Base-by-base conservation (phyloP, 2,797 vertebrate species). In the Capromys pilorides region DNA sequence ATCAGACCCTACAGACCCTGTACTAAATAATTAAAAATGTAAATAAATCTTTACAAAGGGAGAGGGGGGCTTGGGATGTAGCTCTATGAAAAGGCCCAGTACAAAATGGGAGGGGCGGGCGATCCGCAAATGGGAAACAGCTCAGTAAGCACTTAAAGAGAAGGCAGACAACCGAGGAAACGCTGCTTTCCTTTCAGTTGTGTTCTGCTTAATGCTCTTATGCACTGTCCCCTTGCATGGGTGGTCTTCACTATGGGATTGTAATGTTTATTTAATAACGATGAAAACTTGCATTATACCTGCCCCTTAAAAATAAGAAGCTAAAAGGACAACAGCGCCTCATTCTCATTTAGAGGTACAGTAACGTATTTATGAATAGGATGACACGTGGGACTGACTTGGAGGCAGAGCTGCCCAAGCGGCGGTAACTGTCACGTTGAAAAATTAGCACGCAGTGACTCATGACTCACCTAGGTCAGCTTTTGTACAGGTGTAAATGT, bases 301-400 rank as follows among this genome's bases (percentile, higher is more conserved):
- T 67, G 66, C n/a, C 75, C 36, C 61, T 95, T 88, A 77, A 90
- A 81, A 83, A 64, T 64, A 77, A 6, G 54, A 77, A 6, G 54
- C 33, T 7, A 71, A 85, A 88, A 91, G 33, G n/a, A 84, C 59
- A 39, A 62, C 73, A 85, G 41, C 0, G 26, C 31, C 51, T 81
- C 22, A 19, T 77, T 93, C n/a, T 39, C 26, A 24, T 28, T 82
- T 86, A 89, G 14, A 51, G 2, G 87, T 49, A 82, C 8, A 85
- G 36, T 92, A 45, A 96, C 86, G 92, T 89, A 88, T 64, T 79
- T 90, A 69, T 66, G 57, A 88, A 59, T 83, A 84, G 88, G 91
- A 90, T 57, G 64, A 61, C 16, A 71, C 36, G 28, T 82, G 57
- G 12, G 64, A 62, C 59, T 91, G 83, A 57, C 22, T 64, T 64